phyloP scores from a whole-genome alignment of 2,113 vertebrate species.

The Laticauda laticaudata region DNA sequence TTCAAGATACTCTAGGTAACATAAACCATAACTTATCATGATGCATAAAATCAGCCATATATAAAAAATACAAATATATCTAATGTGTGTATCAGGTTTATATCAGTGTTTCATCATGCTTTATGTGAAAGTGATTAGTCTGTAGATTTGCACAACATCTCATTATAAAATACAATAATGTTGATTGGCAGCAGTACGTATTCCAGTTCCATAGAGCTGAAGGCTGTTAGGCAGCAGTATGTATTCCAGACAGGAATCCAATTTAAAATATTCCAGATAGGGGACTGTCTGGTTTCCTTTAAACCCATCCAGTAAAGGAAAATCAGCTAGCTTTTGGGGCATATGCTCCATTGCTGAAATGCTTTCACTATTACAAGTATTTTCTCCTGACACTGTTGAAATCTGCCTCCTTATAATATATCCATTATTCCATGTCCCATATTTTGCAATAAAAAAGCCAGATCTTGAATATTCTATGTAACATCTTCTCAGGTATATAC shows the following conservation, averaged over 20 bases:
- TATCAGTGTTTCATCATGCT: neutral
- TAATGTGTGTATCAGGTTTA: neutral
- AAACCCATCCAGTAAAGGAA: neutral
- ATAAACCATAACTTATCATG: neutral
- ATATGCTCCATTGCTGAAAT: neutral
- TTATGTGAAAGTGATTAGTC: slow-evolving; percentile 21
- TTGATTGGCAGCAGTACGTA: slow-evolving; percentile 16
- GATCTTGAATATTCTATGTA: neutral
- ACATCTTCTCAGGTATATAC: neutral
- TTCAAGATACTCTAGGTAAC: neutral
- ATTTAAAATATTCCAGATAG: neutral
- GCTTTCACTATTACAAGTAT: neutral
- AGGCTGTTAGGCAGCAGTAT: neutral
- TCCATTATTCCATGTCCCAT: neutral
- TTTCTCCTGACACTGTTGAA: neutral
- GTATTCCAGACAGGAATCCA: neutral
- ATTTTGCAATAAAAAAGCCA: neutral
- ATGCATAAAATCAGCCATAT: neutral
- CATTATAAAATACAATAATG: slow-evolving; percentile 30
- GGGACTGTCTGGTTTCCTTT: neutral
- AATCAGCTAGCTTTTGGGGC: neutral
- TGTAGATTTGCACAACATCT: slow-evolving; percentile 45
- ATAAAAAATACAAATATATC: neutral
- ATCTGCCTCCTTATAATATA: neutral
- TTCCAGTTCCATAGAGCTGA: neutral